A percentile compares a stretch with the other conserved stretches of the same genome.
These are phyloP conservation scores for Tiliacea aurago DNA, from an alignment of 2,888 invertebrate genomes.

Conservation along the genomic window DNA sequence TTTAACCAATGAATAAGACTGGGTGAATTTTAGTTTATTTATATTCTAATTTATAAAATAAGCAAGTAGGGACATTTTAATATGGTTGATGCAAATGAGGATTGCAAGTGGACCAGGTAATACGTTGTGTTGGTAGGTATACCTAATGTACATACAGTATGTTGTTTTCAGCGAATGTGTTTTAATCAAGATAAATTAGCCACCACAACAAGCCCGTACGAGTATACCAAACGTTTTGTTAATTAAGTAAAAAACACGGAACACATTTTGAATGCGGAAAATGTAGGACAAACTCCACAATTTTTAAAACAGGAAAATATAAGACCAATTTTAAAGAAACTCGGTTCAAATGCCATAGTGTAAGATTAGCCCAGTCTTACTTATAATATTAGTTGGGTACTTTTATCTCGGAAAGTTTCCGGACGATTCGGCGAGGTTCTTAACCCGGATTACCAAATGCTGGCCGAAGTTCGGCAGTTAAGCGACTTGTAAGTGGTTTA, in stretches of 20 bases:
- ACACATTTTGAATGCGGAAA: constrained; percentile 25
- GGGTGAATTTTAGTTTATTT: background rate
- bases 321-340: constrained; percentile 41
- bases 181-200: constrained; percentile 58
- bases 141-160: background rate
- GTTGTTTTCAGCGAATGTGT: constrained; percentile 32
- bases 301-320: constrained; percentile 23
- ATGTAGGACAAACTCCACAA: constrained; percentile 23
- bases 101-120: background rate
- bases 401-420: constrained; percentile 66
- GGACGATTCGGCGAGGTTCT: constrained; percentile 48
- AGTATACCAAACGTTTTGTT: constrained; percentile 37
- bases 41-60: constrained; percentile 6
- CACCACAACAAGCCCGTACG: constrained; percentile 22
- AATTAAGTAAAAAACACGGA: constrained; percentile 46
- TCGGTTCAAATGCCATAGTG: constrained; percentile 38
- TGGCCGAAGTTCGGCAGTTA: constrained; percentile 73
- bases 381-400: constrained; percentile 64
- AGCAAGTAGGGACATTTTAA: background rate
- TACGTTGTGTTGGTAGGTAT: background rate
- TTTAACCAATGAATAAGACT: constrained; percentile 2
- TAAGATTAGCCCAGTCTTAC: constrained; percentile 54
- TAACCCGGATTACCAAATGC: constrained; percentile 67
- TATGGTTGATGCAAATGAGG: constrained; percentile 11
- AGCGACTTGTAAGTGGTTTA: constrained; percentile 70